These are phyloP conservation scores for Chrysemys picta DNA, from an alignment of 2,113 vertebrate species.

Conservation along the genomic window DNA sequence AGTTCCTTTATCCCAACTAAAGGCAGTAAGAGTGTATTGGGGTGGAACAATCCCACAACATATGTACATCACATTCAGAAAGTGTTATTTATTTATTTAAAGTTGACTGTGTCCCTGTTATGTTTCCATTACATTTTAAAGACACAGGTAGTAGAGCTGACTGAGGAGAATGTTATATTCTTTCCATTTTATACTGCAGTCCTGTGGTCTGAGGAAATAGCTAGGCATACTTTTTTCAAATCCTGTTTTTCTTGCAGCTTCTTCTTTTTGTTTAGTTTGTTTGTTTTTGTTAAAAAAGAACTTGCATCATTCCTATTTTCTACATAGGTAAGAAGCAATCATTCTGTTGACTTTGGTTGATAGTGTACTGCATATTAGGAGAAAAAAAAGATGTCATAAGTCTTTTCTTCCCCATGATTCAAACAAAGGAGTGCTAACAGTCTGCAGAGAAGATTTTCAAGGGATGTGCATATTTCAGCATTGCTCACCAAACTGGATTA, in stretches of 20 bases:
- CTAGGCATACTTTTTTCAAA: background rate
- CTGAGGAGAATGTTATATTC: background rate
- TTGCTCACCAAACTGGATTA: no score
- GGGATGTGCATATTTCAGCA: background rate
- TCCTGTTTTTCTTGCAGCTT: fast-evolving
- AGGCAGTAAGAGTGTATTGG: background rate
- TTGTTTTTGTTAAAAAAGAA: background rate
- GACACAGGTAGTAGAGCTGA: background rate
- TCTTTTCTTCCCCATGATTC: fast-evolving
- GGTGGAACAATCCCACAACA: fast-evolving
- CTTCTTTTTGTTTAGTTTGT: background rate
- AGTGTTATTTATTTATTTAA: background rate
- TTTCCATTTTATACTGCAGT: background rate
- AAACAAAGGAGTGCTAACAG: fast-evolving
- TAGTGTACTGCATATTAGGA: background rate
- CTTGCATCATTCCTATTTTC: fast-evolving
- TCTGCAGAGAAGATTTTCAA: background rate
- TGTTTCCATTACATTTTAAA: fast-evolving
- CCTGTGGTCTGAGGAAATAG: background rate
- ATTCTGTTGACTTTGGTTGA: background rate
- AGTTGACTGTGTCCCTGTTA: background rate
- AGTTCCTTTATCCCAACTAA: background rate
- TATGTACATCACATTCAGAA: background rate
- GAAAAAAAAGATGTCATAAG: no score
- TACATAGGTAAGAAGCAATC: background rate